Evolutionary conservation across 2,888 invertebrate genomes (phyloP).

Genomic region (Sipha maydis): DNA sequence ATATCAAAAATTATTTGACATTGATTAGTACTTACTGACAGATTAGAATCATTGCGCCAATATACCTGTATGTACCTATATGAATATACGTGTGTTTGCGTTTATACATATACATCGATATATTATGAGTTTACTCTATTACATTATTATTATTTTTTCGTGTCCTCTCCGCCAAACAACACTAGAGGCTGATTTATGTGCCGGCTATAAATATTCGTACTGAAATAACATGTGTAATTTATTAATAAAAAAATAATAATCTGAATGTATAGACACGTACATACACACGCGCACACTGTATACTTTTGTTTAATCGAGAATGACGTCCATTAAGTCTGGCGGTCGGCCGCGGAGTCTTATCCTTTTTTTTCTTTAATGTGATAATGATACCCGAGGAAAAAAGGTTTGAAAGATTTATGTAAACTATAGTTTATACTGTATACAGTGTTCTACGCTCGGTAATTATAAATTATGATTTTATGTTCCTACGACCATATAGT

Average conservation of each 20-base stretch:
- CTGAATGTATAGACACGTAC: neutral
- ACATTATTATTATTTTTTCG: constrained; percentile 16
- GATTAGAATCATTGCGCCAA: constrained; percentile 56
- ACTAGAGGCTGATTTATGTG: constrained; percentile 58
- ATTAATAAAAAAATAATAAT: constrained; percentile 1
- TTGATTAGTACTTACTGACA: constrained; percentile 61
- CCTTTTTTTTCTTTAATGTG: neutral
- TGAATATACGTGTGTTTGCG: neutral
- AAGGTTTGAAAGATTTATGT: neutral
- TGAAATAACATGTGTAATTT: constrained; percentile 42
- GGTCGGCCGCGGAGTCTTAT: neutral
- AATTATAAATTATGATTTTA: too few relatives aligned
- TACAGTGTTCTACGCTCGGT: neutral
- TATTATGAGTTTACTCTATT: constrained; percentile 25
- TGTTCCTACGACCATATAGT: too few relatives aligned
- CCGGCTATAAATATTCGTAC: constrained; percentile 40
- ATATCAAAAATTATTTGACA: constrained; percentile 58
- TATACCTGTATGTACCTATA: neutral
- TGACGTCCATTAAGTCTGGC: neutral
- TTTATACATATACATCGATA: neutral
- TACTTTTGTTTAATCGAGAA: neutral
- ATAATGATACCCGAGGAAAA: neutral
- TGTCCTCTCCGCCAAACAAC: constrained; percentile 28
- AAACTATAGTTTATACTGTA: too few relatives aligned
- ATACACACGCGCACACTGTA: neutral